Evolutionary conservation across 2,797 vertebrate genomes (phyloP), one percentile per base, ranked within the genome.

Genomic region (Emydoidea blandingii): DNA sequence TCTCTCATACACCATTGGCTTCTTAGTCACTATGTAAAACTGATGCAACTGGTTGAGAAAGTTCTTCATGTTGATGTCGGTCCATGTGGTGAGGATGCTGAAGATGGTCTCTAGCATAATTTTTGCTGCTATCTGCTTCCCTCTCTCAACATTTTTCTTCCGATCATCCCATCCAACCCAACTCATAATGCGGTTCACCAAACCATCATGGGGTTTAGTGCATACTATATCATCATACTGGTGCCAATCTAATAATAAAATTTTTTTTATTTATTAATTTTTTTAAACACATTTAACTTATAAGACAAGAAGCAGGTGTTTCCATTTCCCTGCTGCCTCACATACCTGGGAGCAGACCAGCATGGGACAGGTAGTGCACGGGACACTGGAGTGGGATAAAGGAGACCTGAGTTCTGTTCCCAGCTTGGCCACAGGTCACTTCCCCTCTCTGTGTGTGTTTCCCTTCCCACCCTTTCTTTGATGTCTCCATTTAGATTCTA

Each of bases 221-320:
- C 99, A 99, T 34, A 99, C 98, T 2, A 99, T 99, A 87, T 99
- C 99, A 14, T 99, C 99, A 3, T 99, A 99, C 57, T 99, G 99
- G 96, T 99, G 99, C 99, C 99, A 99, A 52, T 99, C 99, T 95
- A 97, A n/a, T n/a, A n/a, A n/a, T n/a, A n/a, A n/a, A n/a, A n/a
- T n/a, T n/a, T n/a, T n/a, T n/a, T n/a, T n/a, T n/a, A n/a, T n/a
- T n/a, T n/a, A n/a, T n/a, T n/a, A n/a, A n/a, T n/a, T n/a, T n/a
- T n/a, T n/a, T n/a, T n/a, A n/a, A n/a, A n/a, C n/a, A 15, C 3
- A 16, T 62, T 62, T 34, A 34, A 34, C 29, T 12, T 72, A 2
- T 12, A 6, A 72, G 37, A 72, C n/a, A 72, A 68, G 65, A 18
- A n/a, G 34, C n/a, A 68, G 8, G n/a, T n/a, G 34, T 68, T 37